A percentile compares a stretch with the other conserved stretches of the same genome.
phyloP scores from a whole-genome alignment of 2,113 vertebrate genomes.

The Andinoacara biseriatus region DNA sequence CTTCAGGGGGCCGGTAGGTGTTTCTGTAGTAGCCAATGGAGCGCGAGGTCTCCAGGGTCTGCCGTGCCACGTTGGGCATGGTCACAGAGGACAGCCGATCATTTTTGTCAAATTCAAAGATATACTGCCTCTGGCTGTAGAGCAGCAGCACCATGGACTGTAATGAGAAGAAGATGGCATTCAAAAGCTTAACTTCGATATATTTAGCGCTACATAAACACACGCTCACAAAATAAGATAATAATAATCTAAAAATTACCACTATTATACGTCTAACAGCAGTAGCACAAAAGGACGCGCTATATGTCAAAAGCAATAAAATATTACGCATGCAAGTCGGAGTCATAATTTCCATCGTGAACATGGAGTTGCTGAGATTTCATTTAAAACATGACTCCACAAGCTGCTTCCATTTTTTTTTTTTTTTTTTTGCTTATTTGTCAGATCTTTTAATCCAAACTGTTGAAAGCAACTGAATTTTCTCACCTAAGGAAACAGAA shows the following conservation, averaged over 20 bases:
- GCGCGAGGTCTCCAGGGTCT: constrained; percentile 92
- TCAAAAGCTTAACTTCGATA: neutral
- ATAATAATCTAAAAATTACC: neutral
- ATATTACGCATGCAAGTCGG: neutral
- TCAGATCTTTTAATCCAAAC: constrained; percentile 38
- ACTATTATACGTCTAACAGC: neutral
- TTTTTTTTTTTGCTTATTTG: constrained; percentile 26
- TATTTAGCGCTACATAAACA: neutral
- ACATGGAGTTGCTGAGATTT: constrained; percentile 38
- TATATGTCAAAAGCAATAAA: constrained; percentile 34
- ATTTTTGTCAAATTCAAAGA: constrained; percentile 98
- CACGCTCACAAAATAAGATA: neutral
- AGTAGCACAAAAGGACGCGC: neutral
- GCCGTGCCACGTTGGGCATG: constrained; percentile 97
- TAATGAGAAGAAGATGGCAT: constrained; percentile 37
- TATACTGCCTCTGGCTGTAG: constrained; percentile 97
- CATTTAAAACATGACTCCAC: constrained; percentile 39
- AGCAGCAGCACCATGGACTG: constrained; percentile 98
- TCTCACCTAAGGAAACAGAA: constrained; percentile 5
- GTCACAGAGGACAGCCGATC: constrained; percentile 94
- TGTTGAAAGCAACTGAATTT: constrained; percentile 15
- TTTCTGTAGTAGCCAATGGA: constrained; percentile 98
- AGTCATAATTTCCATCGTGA: constrained; percentile 33
- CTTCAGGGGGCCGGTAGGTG: constrained; percentile 93
- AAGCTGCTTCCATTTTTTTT: neutral